Base-by-base conservation (phyloP, 2,113 vertebrate genomes). In the Syngnathus scovelli region DNA sequence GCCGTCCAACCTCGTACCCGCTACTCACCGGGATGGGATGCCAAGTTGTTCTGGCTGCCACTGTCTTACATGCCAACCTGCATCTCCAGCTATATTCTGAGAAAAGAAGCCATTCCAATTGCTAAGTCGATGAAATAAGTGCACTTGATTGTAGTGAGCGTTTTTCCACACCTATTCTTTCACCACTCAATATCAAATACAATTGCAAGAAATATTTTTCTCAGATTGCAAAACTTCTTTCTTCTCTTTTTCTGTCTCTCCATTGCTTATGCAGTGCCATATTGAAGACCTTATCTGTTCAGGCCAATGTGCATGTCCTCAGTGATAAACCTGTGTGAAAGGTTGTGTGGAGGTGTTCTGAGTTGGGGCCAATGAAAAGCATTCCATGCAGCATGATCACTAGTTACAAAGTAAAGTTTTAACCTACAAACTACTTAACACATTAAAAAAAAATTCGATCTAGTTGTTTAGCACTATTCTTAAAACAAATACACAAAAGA, bases 11-110 rank as follows among this genome's bases (percentile, higher is more conserved):
- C 93, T 0, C 88, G 91, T 11, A 92, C 79, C 4, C 83, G 92
- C 43, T 96, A 95, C 49, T 81, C 91, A 1, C 76, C 91, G 0
- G 93, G 93, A 64, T 95, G 93, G 93, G 92, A 95, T 69, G 94
- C 92, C 68, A 95, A 94, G 82, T 36, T 95, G 11, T 84, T 94
- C 70, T 93, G 87, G 88, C 81, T 93, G 58, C 92, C 94, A 1
- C 33, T 95, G 46, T 94, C 92, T 1, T 96, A 93, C 64, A 84
- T 91, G 83, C 93, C 92, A 1, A 77, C 85, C 8, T 85, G 83
- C 37, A 12, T 94, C 13, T 51, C 66, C 11, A 92, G 93, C 60
- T 86, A 78, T 52, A 13, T 93, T 61, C 0, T 94, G 1, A 41
- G 68, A 15, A 80, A 60, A 64, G 67, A 85, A 37, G 80, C 71